phyloP scores from a whole-genome alignment of 2,888 invertebrate species.

The Hydriomena furcata region DNA sequence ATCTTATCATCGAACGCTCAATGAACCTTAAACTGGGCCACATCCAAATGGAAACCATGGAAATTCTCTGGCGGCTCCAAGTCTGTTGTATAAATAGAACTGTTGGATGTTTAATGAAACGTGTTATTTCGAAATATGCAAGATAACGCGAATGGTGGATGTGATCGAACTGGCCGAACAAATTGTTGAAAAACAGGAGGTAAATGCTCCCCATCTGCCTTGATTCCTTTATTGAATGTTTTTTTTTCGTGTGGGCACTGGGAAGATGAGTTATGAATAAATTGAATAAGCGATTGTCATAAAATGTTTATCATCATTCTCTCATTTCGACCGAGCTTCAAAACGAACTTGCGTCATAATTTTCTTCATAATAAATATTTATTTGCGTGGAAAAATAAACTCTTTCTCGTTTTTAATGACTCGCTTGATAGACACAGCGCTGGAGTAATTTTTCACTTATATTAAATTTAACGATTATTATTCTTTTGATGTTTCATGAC shows the following conservation, averaged over 20 bases:
- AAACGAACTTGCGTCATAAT: slow-evolving; percentile 63
- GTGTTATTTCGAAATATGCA: slow-evolving; percentile 27
- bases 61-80: slow-evolving; percentile 32
- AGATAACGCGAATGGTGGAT: slow-evolving; percentile 14
- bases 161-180: slow-evolving; percentile 5
- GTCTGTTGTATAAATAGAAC: slow-evolving; percentile 33
- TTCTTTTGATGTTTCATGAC: slow-evolving; percentile 29
- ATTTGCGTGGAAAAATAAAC: slow-evolving; percentile 55
- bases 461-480: slow-evolving; percentile 34
- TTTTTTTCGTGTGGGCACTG: slow-evolving; percentile 32
- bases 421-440: slow-evolving; percentile 51
- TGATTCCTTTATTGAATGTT: slow-evolving; percentile 15
- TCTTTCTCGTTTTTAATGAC: slow-evolving; percentile 56
- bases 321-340: slow-evolving; percentile 42
- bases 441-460: slow-evolving; percentile 41
- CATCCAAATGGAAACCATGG: slow-evolving; percentile 29
- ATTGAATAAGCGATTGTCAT: slow-evolving; percentile 45
- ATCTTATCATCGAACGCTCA: slow-evolving; percentile 26
- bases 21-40: slow-evolving; percentile 31
- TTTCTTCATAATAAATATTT: slow-evolving; percentile 53
- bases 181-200: slow-evolving; percentile 1
- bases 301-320: slow-evolving; percentile 58
- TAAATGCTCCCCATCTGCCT: slow-evolving; percentile 6
- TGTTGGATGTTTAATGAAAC: slow-evolving; percentile 26
- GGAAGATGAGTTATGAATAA: slow-evolving; percentile 37